Conservation (phyloP, 2,888 invertebrate species). For the Protonemura montana region DNA sequence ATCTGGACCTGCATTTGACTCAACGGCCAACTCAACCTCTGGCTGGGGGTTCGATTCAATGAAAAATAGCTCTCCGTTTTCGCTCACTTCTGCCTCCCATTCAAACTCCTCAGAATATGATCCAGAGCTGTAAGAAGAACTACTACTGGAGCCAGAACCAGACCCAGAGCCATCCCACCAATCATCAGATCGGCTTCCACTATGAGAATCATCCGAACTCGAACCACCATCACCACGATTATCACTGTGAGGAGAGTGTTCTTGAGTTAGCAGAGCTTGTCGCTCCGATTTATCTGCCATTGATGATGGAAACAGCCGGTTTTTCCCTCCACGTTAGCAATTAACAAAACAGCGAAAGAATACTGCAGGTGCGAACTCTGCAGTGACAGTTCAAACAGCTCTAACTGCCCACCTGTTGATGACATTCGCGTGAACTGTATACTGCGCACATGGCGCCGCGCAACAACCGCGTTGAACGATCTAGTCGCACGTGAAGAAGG, state of each 20-base stretch:
- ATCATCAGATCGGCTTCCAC: constrained; percentile 47
- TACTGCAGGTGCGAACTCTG: neutral
- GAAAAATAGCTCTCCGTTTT: constrained; percentile 73
- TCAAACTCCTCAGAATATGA: constrained; percentile 62
- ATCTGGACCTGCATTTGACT: neutral
- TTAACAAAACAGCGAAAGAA: neutral
- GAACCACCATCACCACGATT: constrained; percentile 47
- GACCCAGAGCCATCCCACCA: constrained; percentile 51
- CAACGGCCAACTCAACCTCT: constrained; percentile 16
- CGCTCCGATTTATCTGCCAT: constrained; percentile 48
- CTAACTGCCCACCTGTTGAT: neutral
- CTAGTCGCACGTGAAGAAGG: neutral
- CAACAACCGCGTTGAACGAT: neutral
- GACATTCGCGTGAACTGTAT: neutral
- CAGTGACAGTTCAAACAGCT: neutral
- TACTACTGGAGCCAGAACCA: constrained; percentile 48
- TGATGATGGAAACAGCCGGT: neutral
- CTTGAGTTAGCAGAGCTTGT: constrained; percentile 45
- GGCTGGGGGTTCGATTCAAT: constrained; percentile 65
- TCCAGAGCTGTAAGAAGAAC: constrained; percentile 49
- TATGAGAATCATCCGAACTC: constrained; percentile 45
- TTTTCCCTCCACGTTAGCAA: neutral
- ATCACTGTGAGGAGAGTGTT: constrained; percentile 45
- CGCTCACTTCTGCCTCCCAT: constrained; percentile 71
- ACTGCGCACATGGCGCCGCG: neutral